Evolutionary conservation across 2,888 invertebrate species (phyloP).

Genomic region (Melanostoma scalare): DNA sequence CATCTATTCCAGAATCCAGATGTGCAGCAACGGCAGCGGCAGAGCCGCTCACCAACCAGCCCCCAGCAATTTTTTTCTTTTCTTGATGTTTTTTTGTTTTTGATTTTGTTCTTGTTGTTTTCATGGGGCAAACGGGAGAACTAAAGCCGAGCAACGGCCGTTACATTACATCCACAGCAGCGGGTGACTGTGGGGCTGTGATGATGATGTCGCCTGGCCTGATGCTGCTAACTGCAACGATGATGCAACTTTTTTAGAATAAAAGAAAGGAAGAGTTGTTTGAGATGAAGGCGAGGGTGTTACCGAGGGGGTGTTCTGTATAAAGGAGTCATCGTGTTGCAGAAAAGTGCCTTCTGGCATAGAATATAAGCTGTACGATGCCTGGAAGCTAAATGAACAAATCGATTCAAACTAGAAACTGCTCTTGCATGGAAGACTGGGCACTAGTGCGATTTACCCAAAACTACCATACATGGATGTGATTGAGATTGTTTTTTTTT

Average conservation of each 20-base stretch:
- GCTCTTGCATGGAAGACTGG: constrained; percentile 32
- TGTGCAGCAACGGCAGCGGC: constrained; percentile 58
- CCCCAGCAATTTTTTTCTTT: constrained; percentile 47
- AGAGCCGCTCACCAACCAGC: constrained; percentile 51
- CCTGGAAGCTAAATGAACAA: constrained; percentile 45
- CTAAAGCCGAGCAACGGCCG: constrained; percentile 53
- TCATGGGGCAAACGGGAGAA: constrained; percentile 50
- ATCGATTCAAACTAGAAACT: constrained; percentile 52
- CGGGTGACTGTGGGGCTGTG: constrained; percentile 34
- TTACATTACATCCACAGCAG: constrained; percentile 44
- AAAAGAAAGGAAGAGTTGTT: constrained; percentile 72
- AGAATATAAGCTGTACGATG: constrained; percentile 13
- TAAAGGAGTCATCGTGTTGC: constrained; percentile 40
- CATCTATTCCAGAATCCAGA: constrained; percentile 73
- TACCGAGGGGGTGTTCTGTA: constrained; percentile 20
- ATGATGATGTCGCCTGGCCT: constrained; percentile 66
- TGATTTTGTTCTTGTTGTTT: too few species aligned
- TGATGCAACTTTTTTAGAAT: constrained; percentile 67
- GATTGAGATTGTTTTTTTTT: not conserved
- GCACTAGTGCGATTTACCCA: constrained; percentile 17
- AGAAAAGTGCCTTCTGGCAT: constrained; percentile 31
- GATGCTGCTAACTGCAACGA: constrained; percentile 60
- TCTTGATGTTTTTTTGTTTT: too few species aligned
- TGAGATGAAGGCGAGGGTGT: constrained; percentile 36
- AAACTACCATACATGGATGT: constrained; percentile 4